These are phyloP conservation scores for Mormyrus proboscirostris DNA, from an alignment of 2,797 vertebrate genomes.

Conservation along the genomic window DNA sequence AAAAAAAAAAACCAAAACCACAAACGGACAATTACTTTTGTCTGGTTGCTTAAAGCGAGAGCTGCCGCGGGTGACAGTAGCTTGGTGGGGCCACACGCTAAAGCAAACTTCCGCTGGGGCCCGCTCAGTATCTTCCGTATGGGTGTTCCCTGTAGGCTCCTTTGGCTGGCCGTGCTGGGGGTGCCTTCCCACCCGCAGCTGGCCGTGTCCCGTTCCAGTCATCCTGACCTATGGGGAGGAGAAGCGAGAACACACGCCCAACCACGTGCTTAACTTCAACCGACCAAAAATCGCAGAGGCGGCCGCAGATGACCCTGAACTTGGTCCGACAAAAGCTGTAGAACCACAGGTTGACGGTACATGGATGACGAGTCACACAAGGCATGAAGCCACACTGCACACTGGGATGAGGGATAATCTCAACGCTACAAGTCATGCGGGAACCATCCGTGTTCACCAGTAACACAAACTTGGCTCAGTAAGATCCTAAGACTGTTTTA, in stretches of 20 bases:
- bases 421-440: neutral
- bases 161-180: slow-evolving; percentile 78
- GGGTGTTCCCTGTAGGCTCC: slow-evolving; percentile 89
- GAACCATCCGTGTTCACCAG: neutral
- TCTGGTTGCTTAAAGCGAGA: slow-evolving; percentile 89
- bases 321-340: neutral
- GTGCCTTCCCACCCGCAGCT: slow-evolving; percentile 67
- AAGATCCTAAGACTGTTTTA: neutral
- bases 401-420: neutral
- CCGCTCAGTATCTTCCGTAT: slow-evolving; percentile 87
- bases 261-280: slow-evolving; percentile 17
- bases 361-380: neutral
- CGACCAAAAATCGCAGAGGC: neutral
- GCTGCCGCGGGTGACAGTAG: slow-evolving; percentile 90
- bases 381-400: neutral
- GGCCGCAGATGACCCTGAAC: neutral
- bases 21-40: slow-evolving; percentile 99
- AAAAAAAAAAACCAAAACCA: slow-evolving; percentile 6
- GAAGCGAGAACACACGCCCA: neutral
- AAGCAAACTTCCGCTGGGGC: slow-evolving; percentile 65
- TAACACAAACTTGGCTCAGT: neutral
- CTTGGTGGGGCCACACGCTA: slow-evolving; percentile 78
- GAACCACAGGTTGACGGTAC: neutral
- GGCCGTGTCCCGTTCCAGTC: slow-evolving; percentile 90
- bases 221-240: slow-evolving; percentile 72